Percentiles rank a stretch among this genome's conserved stretches.
These are phyloP conservation scores for Serripes groenlandicus DNA, from an alignment of 2,888 invertebrate species.

Conservation along the genomic window DNA sequence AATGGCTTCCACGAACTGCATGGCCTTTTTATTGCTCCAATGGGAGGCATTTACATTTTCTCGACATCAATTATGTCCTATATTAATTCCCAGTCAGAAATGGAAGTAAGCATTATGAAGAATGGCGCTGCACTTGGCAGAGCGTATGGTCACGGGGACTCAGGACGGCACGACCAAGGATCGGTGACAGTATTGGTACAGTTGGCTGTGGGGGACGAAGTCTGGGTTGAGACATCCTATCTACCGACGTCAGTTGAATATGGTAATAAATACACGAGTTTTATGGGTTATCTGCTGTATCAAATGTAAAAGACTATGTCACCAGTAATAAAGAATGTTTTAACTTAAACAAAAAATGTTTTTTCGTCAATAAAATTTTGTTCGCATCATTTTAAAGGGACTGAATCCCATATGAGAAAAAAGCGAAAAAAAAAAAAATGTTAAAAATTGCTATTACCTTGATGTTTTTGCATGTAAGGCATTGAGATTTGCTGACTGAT, in stretches of 20 bases:
- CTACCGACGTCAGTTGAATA: background rate
- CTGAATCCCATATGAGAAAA: too few relatives aligned
- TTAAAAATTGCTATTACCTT: too few relatives aligned
- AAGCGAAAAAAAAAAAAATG: too few relatives aligned
- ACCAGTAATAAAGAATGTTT: too few relatives aligned
- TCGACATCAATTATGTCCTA: background rate
- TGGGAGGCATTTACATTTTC: conserved; percentile 7
- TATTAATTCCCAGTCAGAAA: too few relatives aligned
- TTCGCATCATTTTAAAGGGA: too few relatives aligned
- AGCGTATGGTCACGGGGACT: background rate
- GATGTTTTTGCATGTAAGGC: too few relatives aligned
- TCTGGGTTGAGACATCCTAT: background rate
- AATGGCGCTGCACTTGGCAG: background rate
- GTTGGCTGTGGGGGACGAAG: conserved; percentile 5
- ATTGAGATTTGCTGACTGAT: too few relatives aligned
- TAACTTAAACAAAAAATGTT: too few relatives aligned
- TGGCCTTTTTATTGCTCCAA: conserved; percentile 14
- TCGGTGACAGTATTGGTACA: background rate
- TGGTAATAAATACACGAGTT: background rate
- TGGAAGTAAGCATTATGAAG: background rate
- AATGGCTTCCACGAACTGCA: conserved; percentile 1
- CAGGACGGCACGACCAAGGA: background rate
- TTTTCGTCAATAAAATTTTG: too few relatives aligned
- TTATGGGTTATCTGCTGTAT: background rate
- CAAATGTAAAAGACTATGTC: too few relatives aligned